These are phyloP conservation scores for Rhamnusium bicolor DNA, from an alignment of 2,888 invertebrate genomes.

Conservation along the genomic window DNA sequence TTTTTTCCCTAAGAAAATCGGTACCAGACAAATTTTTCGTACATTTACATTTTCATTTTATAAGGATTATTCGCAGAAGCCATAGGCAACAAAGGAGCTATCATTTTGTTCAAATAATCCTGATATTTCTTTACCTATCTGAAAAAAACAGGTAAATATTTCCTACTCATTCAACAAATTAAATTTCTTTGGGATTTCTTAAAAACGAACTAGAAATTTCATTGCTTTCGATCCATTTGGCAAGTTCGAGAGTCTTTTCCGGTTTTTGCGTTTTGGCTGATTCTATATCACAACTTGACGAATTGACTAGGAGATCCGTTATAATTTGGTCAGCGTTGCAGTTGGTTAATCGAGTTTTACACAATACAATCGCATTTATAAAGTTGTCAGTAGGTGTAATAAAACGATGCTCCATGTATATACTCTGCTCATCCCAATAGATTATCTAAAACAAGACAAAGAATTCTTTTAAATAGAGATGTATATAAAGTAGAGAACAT, in stretches of 20 bases:
- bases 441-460: conserved; percentile 75
- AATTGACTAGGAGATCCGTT: conserved; percentile 64
- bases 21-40: too few species aligned
- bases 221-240: conserved; percentile 81
- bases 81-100: too few species aligned
- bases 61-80: too few species aligned
- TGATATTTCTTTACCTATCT: neutral
- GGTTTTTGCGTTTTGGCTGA: conserved; percentile 72
- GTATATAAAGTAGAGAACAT: too few species aligned
- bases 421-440: conserved; percentile 88
- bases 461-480: neutral
- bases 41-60: too few species aligned
- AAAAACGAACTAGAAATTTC: conserved; percentile 81
- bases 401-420: conserved; percentile 90
- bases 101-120: neutral
- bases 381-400: conserved; percentile 81
- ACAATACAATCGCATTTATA: conserved; percentile 77
- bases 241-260: conserved; percentile 77
- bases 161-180: neutral
- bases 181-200: conserved; percentile 61
- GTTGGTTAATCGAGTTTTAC: conserved; percentile 76
- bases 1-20: too few species aligned
- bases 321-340: conserved; percentile 74
- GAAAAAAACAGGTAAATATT: neutral
- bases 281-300: conserved; percentile 59